Conservation (phyloP, 2,888 invertebrate species). For the Euplexia lucipara region DNA sequence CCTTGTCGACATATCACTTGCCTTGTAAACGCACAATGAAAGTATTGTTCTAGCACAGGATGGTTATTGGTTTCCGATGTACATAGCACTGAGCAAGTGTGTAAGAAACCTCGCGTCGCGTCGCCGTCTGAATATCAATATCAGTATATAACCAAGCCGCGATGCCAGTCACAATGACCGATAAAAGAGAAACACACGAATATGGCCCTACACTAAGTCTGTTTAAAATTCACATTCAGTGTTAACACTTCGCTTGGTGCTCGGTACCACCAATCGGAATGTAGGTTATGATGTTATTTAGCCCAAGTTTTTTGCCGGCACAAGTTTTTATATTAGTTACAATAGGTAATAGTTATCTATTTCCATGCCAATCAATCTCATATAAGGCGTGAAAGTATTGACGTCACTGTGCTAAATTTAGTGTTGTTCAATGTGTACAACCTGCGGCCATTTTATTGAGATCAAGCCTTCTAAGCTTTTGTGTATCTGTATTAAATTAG, state of each 20-base stretch:
- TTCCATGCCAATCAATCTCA: conserved; percentile 87
- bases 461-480: conserved; percentile 71
- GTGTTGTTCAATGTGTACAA: conserved; percentile 74
- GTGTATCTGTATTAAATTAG: conserved; percentile 46
- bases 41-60: conserved; percentile 64
- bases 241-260: conserved; percentile 76
- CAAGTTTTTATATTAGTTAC: conserved; percentile 86
- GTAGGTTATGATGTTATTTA: conserved; percentile 90
- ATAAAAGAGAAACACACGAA: conserved; percentile 87
- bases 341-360: conserved; percentile 85
- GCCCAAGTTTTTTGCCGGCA: conserved; percentile 85
- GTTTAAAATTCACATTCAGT: conserved; percentile 88
- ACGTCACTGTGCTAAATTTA: conserved; percentile 85
- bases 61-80: conserved; percentile 80
- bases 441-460: conserved; percentile 73
- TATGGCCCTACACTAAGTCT: conserved; percentile 84
- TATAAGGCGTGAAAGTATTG: conserved; percentile 89
- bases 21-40: conserved; percentile 66
- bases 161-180: conserved; percentile 86
- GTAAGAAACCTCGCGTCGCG: conserved; percentile 82
- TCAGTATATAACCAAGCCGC: conserved; percentile 82
- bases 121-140: conserved; percentile 89
- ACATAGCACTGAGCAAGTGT: conserved; percentile 78
- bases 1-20: conserved; percentile 25
- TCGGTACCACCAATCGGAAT: conserved; percentile 84